Conservation (phyloP, 2,888 invertebrate species). For the Heliconius hortense region DNA sequence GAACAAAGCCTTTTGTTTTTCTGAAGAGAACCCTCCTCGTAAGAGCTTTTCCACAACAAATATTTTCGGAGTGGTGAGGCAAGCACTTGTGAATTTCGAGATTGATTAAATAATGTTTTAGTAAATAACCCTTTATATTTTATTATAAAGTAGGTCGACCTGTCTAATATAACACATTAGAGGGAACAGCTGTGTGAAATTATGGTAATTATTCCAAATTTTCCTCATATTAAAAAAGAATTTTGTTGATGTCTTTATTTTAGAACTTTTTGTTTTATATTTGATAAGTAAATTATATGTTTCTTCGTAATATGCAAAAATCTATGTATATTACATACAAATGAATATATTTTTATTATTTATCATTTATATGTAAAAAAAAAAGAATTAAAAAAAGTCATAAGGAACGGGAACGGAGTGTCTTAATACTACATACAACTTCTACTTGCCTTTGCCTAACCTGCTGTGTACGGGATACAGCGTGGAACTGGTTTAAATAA, state of each 20-base stretch:
- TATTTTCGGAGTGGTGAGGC: constrained; percentile 35
- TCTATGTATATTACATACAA: too few relatives aligned
- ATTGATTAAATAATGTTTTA: constrained; percentile 29
- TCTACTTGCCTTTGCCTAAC: too few relatives aligned
- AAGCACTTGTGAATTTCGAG: constrained; percentile 33
- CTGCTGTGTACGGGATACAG: too few relatives aligned
- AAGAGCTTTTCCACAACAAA: constrained; percentile 29
- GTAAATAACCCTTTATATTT: constrained; percentile 24
- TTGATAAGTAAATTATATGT: neutral
- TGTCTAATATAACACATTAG: neutral
- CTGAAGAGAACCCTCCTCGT: constrained; percentile 21
- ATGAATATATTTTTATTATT: too few relatives aligned
- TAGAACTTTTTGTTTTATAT: neutral
- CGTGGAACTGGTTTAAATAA: neutral
- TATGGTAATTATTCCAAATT: neutral
- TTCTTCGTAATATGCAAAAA: too few relatives aligned
- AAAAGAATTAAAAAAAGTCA: too few relatives aligned
- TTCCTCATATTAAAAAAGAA: neutral
- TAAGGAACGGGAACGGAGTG: too few relatives aligned
- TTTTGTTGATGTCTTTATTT: neutral
- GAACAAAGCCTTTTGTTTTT: constrained; percentile 31
- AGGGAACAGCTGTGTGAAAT: neutral
- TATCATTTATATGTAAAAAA: too few relatives aligned
- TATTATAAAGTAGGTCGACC: neutral
- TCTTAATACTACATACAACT: too few relatives aligned